phyloP scores from a whole-genome alignment of 2,797 vertebrate species.

The Malurus leucopterus region DNA sequence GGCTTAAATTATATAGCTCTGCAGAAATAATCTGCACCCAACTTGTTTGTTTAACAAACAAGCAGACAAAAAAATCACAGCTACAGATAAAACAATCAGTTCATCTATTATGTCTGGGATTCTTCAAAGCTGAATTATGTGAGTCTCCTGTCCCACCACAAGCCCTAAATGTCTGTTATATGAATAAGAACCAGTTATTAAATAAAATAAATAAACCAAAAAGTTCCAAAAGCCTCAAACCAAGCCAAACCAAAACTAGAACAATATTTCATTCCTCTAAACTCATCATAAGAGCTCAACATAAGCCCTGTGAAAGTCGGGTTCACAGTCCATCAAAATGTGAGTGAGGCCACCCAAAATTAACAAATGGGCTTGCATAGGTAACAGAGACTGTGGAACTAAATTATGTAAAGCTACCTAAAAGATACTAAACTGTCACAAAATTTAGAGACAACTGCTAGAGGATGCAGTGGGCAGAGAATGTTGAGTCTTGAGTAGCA shows the following conservation, averaged over 20 bases:
- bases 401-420: background rate
- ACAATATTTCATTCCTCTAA: background rate
- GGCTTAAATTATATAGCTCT: background rate
- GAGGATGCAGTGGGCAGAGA: background rate
- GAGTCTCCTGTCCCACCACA: background rate
- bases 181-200: background rate
- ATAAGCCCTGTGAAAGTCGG: accelerated
- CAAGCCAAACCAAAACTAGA: background rate
- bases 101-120: background rate
- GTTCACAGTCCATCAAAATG: background rate
- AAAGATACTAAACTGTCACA: background rate
- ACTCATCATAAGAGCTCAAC: background rate
- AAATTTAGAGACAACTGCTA: background rate
- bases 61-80: background rate
- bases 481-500: background rate
- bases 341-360: accelerated
- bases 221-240: background rate
- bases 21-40: background rate
- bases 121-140: background rate
- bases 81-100: background rate
- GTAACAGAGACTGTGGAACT: background rate
- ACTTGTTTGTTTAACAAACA: background rate
- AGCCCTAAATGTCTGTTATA: background rate
- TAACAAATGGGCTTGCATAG: accelerated
- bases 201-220: background rate